Base-by-base conservation (phyloP, 64 coral and sea anemone species). In the Porites australiensis region DNA sequence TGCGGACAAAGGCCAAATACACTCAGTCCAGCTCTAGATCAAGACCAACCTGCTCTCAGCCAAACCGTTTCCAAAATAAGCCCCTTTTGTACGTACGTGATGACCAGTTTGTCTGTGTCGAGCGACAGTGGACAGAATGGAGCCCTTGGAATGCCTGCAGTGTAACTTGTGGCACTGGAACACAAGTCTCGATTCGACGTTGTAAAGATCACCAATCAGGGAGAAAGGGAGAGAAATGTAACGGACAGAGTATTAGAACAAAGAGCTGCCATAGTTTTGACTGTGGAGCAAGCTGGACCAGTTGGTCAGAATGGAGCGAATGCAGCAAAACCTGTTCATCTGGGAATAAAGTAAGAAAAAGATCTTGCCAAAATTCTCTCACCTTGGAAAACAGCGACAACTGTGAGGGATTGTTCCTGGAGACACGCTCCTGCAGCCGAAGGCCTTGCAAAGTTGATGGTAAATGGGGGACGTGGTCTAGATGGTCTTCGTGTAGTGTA, bases 91-190 rank as follows among this genome's bases (percentile, higher is more conserved):
- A 79, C 47, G 70, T 98, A 44, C 54, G 81, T 22, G 77, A 91
- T 55, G 51, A 79, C 13, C 72, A 90, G 70, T 98, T 94, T 47
- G 61, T 21, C 79, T 98, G 95, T 45, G 74, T 72, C 13, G 53
- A 66, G 18, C 88, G 95, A 16, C 21, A 80, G 44, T 98, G 95
- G 95, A 83, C 81, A n/a, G 15, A 50, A 8, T 98, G 95, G 95
- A 77, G 83, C 8, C 50, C 37, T 0, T 98, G 95, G 95, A 75
- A 57, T 22, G 37, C 88, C 4, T 98, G 95, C 16, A 88, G 74
- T 1, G 58, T 46, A 4, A 83, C 92, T 43, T 98, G 95, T 87
- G 92, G 92, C 12, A 45, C 75, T 21, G 95, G 92, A 20, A 83
- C 70, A n/a, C 87, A 51, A 71, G 74, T 59, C 50, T 91, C 88